Evolutionary conservation across 2,888 invertebrate species (phyloP), one percentile per base, ranked within the genome.

Genomic region (Epistrophe eligans): DNA sequence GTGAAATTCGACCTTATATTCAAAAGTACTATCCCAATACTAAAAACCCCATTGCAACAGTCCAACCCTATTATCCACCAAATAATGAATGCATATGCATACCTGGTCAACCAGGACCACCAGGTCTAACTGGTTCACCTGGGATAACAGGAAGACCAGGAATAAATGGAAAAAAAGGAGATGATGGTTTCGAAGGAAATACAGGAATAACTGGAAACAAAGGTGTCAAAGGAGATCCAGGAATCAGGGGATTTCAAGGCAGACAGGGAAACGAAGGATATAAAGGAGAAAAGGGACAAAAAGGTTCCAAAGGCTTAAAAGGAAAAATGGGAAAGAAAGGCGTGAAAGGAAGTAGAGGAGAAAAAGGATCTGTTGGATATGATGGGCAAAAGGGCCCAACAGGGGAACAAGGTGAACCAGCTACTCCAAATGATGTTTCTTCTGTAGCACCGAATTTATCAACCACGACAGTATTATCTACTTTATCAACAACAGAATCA

Each of bases 351-450:
- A 0, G 4, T 9, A 17, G 4, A 19, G 58, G 58, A 4, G 11
- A 4, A 4, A 0, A 1, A 5, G 62, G 62, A 10, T 9, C 1
- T 3, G 7, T 3, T 9, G 48, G 48, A 17, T 0, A 0, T 0
- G 1, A 0, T 11, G 58, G 58, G 1, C 10, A 0, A 17, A 10
- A 1, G 0, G 58, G 58, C 0, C 1, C 0, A 35, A 7, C 0
- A 7, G 35, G 35, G 35, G 10, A 3, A 38, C 1, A 4, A 4
- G 38, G 38, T 38, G 1, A 10, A 38, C 38, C 9, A 38, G 38
- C 10, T 10, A 10, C 2, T 28, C 28, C 2, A 28, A 5, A 4
- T 28, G 5, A n/a, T n/a, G n/a, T n/a, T n/a, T n/a, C n/a, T n/a
- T n/a, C 28, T 28, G 28, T 5, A 28, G 28, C 28, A 28, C 28